Evolutionary conservation across 1,140 invertebrate genomes (phyloP).

Genomic region (Panonychus citri): DNA sequence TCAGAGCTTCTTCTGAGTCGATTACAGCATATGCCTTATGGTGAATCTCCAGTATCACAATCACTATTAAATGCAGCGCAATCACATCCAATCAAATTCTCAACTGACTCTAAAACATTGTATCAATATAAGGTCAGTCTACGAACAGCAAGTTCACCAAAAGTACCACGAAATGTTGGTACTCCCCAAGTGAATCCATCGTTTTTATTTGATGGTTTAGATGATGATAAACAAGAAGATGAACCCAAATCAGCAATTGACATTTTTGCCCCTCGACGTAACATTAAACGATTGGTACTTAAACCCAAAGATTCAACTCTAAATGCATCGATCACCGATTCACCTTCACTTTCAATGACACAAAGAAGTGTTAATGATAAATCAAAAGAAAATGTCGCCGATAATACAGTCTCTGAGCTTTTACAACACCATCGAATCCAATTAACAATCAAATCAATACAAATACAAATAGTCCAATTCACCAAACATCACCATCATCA

Average conservation of each 20-base stretch:
- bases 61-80: neutral
- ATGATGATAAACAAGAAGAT: conserved; percentile 24
- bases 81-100: conserved; percentile 6
- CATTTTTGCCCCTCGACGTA: conserved; percentile 28
- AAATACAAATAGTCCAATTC: too few relatives aligned
- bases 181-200: neutral
- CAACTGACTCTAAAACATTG: conserved; percentile 12
- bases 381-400: neutral
- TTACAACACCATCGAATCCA: too few relatives aligned
- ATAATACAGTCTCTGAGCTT: neutral
- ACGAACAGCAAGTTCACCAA: neutral
- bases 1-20: conserved; percentile 2
- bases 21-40: conserved; percentile 11
- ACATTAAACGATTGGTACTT: conserved; percentile 30
- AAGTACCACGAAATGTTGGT: neutral
- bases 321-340: neutral
- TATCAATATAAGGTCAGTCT: conserved; percentile 9
- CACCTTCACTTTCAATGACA: neutral
- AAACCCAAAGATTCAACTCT: conserved; percentile 16
- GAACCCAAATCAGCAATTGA: conserved; percentile 20
- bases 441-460: too few relatives aligned
- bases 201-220: conserved; percentile 31
- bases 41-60: conserved; percentile 4
- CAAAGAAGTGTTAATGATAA: neutral
- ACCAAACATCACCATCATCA: too few relatives aligned